Percentiles rank a stretch among this genome's conserved stretches.
These are phyloP conservation scores for Pogonophryne albipinna DNA, from an alignment of 2,797 vertebrate genomes.

Conservation along the genomic window DNA sequence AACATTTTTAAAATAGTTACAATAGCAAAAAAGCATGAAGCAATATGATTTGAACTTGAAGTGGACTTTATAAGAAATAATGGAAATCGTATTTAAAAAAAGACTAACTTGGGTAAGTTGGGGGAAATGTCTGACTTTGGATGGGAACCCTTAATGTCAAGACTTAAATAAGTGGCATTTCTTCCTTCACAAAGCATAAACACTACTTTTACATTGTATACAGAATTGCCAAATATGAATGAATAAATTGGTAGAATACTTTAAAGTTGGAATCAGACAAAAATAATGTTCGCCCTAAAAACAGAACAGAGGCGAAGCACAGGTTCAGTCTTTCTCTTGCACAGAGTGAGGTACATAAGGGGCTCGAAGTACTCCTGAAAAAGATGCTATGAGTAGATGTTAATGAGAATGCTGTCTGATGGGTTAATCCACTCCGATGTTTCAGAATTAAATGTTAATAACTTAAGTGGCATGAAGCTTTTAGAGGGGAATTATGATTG, in stretches of 20 bases:
- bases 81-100: neutral
- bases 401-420: conserved; percentile 69
- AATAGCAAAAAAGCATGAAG: too few species aligned
- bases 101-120: too few species aligned
- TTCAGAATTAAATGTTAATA: conserved; percentile 82
- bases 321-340: conserved; percentile 32
- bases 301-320: conserved; percentile 20
- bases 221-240: conserved; percentile 9
- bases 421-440: conserved; percentile 72
- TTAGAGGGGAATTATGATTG: conserved; percentile 72
- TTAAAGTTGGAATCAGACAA: conserved; percentile 14
- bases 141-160: neutral
- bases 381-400: conserved; percentile 47
- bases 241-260: neutral
- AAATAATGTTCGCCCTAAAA: conserved; percentile 16
- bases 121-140: neutral
- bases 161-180: neutral
- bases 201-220: neutral
- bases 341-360: conserved; percentile 38
- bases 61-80: neutral
- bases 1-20: too few species aligned
- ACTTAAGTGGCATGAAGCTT: conserved; percentile 78
- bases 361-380: conserved; percentile 18
- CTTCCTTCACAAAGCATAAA: neutral
- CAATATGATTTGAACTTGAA: neutral